A percentile compares a stretch with the other conserved stretches of the same genome.
Conservation (phyloP, 1,140 invertebrate species). For the Halesus radiatus region DNA sequence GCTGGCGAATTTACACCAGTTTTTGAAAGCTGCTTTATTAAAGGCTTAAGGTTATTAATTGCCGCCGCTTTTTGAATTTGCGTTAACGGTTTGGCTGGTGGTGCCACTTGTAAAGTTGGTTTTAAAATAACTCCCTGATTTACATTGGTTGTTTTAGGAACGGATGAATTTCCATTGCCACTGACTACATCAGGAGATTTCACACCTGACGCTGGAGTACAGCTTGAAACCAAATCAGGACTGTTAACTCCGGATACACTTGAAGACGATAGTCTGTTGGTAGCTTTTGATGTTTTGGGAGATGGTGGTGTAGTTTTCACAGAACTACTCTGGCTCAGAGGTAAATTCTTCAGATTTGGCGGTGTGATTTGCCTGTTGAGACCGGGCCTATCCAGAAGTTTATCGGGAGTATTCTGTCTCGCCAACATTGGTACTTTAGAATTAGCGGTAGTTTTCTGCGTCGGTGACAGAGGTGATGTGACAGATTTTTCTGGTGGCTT, state of each 20-base stretch:
- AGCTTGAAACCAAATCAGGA: slow-evolving; percentile 81
- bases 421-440: slow-evolving; percentile 66
- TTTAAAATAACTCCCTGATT: slow-evolving; percentile 54
- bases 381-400: slow-evolving; percentile 26
- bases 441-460: slow-evolving; percentile 60
- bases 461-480: slow-evolving; percentile 63
- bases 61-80: slow-evolving; percentile 19
- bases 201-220: slow-evolving; percentile 66
- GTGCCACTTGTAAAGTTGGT: slow-evolving; percentile 43
- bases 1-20: neutral
- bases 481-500: slow-evolving; percentile 56
- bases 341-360: slow-evolving; percentile 65
- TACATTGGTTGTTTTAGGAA: slow-evolving; percentile 37
- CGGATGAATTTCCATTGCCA: slow-evolving; percentile 59
- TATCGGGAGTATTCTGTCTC: slow-evolving; percentile 63
- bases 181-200: slow-evolving; percentile 76
- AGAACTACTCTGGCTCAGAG: slow-evolving; percentile 24
- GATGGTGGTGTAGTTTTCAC: slow-evolving; percentile 61
- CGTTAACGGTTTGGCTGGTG: slow-evolving; percentile 31
- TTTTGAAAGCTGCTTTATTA: slow-evolving; percentile 43
- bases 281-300: slow-evolving; percentile 56
- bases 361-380: slow-evolving; percentile 62
- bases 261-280: slow-evolving; percentile 22
- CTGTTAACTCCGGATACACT: slow-evolving; percentile 68
- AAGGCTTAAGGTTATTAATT: slow-evolving; percentile 15